These are phyloP conservation scores for Andrena fulva DNA, from an alignment of 2,888 invertebrate genomes.

Conservation along the genomic window DNA sequence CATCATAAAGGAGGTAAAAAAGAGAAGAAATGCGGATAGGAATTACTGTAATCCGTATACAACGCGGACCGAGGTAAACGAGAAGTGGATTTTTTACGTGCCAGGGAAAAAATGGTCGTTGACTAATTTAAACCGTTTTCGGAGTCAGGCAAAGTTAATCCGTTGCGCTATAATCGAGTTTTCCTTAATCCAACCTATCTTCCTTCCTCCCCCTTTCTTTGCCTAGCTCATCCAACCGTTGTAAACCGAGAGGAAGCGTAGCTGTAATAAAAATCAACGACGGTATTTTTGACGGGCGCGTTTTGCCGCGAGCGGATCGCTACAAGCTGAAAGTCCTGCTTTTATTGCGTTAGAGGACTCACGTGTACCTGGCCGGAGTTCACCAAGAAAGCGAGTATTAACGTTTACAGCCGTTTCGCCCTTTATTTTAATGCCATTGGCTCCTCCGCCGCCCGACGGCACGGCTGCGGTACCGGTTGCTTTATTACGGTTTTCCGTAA, in stretches of 20 bases:
- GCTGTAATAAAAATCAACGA: constrained; percentile 42
- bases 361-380: constrained; percentile 34
- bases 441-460: not conserved
- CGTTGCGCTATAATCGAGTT: constrained; percentile 76
- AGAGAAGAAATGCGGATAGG: not conserved
- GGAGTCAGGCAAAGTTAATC: constrained; percentile 79
- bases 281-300: constrained; percentile 16
- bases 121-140: constrained; percentile 72
- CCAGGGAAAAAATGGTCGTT: constrained; percentile 55
- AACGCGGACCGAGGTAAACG: not conserved
- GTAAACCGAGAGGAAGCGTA: constrained; percentile 26
- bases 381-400: constrained; percentile 1
- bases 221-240: constrained; percentile 15
- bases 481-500: constrained; percentile 79
- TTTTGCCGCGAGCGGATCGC: not conserved
- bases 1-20: constrained; percentile 14
- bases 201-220: too few species aligned
- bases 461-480: constrained; percentile 57
- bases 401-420: constrained; percentile 33
- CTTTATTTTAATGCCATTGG: constrained; percentile 18
- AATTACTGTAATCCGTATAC: constrained; percentile 43
- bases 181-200: constrained; percentile 46
- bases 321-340: constrained; percentile 15
- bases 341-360: constrained; percentile 30
- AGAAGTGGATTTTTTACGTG: constrained; percentile 27